Evolutionary conservation across 2,113 vertebrate genomes (phyloP), one percentile per base, ranked within the genome.

Genomic region (Oreochromis aureus): DNA sequence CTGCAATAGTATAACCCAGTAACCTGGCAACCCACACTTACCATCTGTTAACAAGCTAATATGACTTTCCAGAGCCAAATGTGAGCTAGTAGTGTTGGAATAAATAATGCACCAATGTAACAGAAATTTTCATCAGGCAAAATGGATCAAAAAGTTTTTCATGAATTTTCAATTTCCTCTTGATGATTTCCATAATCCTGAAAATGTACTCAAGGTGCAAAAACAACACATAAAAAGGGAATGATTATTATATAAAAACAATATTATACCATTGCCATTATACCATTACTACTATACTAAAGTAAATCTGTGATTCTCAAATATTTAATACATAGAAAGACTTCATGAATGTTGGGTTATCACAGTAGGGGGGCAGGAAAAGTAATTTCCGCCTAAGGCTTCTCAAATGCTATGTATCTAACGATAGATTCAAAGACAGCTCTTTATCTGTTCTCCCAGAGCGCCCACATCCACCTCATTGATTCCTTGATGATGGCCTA

Each of bases 401-500:
- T 36, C 7, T 15, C 4, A 63, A 54, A 61, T 44, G 36, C 3
- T 30, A 18, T 63, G 12, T 15, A 44, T 73, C 34, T 36, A n/a
- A 30, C 19, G 6, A 30, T 27, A 34, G 18, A n/a, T 59, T 44
- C 8, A 51, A 79, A 58, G n/a, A 82, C 3, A 82, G 36, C 51
- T 22, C 15, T 59, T 54, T 39, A 69, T 63, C 4, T 87, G n/a
- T 76, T 46, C 11, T 34, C 4, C 66, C 86, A 99, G 98, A 98
- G 97, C 27, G 95, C 97, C 51, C 99, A 99, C 85, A 98, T 99
- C 96, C 98, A 98, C 6, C 98, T 99, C 96, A 98, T 99, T 4
- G 98, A 99, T 36, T 97, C 98, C 41, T 96, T 99, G 6, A 99
- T 99, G 98, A 98, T 98, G 97, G 98, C 97, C 90, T 98, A 98